Conservation (phyloP, 1,140 invertebrate species). For the Hydropsyche tenuis region DNA sequence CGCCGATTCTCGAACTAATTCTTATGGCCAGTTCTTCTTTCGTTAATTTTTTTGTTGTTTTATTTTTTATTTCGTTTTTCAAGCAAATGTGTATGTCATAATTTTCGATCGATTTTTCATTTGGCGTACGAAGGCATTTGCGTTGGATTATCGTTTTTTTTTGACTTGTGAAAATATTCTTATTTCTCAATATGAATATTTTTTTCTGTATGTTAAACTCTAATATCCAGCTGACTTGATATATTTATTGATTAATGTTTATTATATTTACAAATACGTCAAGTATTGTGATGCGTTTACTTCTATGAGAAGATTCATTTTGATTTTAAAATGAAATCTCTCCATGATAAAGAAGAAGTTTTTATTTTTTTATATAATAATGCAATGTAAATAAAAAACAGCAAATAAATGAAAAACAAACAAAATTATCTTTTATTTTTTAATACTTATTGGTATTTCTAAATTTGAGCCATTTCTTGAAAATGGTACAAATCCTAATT, state of each 20-base stretch:
- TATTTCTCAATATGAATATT: not conserved
- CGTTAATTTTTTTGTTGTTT: constrained; percentile 1
- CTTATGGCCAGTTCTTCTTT: constrained; percentile 19
- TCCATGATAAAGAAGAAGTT: not conserved
- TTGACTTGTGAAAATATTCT: not conserved
- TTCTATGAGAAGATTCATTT: not conserved
- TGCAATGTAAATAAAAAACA: constrained; percentile 29
- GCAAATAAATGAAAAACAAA: constrained; percentile 21
- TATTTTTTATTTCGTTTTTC: constrained; percentile 4
- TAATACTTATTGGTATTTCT: too few relatives aligned
- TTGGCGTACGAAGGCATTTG: not conserved
- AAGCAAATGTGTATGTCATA: not conserved
- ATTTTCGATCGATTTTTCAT: not conserved
- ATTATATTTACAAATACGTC: constrained; percentile 1
- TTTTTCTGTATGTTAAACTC: not conserved
- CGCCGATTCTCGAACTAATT: constrained; percentile 12
- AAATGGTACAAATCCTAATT: too few relatives aligned
- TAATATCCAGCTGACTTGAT: not conserved
- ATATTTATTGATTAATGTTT: constrained; percentile 13
- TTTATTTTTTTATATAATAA: constrained; percentile 13
- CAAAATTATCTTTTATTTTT: not conserved
- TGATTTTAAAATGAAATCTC: constrained; percentile 17
- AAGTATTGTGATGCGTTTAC: constrained; percentile 7
- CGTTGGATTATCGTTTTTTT: not conserved
- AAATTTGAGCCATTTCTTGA: too few relatives aligned